Evolutionary conservation across 2,113 vertebrate species (phyloP).

Genomic region (Menidia beryllina): DNA sequence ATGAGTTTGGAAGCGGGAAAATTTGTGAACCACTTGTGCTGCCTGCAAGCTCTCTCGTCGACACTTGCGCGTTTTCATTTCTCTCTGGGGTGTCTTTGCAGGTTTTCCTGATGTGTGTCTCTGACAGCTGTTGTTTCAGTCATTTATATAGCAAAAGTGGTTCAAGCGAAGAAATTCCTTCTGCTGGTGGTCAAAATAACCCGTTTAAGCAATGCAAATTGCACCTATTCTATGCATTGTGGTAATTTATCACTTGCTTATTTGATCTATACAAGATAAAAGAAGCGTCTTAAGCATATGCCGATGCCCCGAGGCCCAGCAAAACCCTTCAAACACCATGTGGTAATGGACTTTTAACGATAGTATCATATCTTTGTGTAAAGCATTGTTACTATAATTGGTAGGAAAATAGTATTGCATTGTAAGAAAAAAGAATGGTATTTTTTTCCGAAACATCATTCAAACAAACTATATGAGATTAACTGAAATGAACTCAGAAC

Average conservation of each 20-base stretch:
- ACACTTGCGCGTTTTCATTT: constrained; percentile 6
- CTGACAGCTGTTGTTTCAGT: constrained; percentile 20
- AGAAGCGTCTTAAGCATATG: constrained; percentile 58
- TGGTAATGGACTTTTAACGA: constrained; percentile 75
- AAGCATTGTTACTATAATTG: constrained; percentile 68
- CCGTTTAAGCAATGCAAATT: not conserved
- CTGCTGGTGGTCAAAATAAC: not conserved
- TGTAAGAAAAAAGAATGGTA: no score
- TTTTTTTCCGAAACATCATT: no score
- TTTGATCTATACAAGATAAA: constrained; percentile 26
- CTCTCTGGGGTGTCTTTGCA: constrained; percentile 8
- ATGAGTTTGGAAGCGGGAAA: constrained; percentile 41
- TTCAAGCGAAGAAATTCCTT: not conserved
- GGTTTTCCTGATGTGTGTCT: not conserved
- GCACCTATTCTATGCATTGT: constrained; percentile 8
- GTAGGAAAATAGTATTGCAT: constrained; percentile 43
- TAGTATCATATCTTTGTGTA: constrained; percentile 68
- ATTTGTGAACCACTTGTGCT: constrained; percentile 37
- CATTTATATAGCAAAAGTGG: not conserved
- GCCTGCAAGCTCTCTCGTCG: constrained; percentile 9
- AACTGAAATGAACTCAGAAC: no score
- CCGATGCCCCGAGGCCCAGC: constrained; percentile 62
- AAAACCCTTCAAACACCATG: constrained; percentile 62
- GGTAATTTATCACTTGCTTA: constrained; percentile 42
- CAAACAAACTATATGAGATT: no score